phyloP scores from a whole-genome alignment of 2,888 invertebrate genomes.

The Neocrepidodera transversa region DNA sequence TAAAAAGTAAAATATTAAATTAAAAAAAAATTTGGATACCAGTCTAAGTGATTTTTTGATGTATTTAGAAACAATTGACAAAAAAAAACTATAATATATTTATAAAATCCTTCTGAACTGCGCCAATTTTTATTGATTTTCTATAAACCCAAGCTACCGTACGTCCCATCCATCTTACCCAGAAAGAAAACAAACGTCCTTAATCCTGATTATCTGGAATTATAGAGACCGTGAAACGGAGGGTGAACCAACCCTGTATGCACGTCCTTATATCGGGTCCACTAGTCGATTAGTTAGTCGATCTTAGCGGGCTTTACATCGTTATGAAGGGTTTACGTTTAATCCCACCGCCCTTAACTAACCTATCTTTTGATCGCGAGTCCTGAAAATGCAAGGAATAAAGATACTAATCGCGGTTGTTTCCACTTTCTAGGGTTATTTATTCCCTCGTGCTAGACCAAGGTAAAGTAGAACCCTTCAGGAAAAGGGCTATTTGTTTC shows the following conservation, averaged over 20 bases:
- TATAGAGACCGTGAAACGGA: slow-evolving; percentile 31
- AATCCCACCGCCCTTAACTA: slow-evolving; percentile 37
- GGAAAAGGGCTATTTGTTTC: slow-evolving; percentile 17
- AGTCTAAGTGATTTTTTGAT: too few relatives aligned
- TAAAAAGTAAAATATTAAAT: too few relatives aligned
- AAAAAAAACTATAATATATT: too few relatives aligned
- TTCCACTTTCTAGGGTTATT: slow-evolving; percentile 26
- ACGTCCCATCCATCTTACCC: slow-evolving; percentile 12
- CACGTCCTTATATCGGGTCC: slow-evolving; percentile 29
- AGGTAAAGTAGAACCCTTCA: slow-evolving; percentile 10
- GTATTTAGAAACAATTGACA: too few relatives aligned
- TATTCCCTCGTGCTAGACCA: background rate
- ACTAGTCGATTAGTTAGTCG: slow-evolving; percentile 38
- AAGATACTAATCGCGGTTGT: slow-evolving; percentile 28
- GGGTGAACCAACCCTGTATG: slow-evolving; percentile 32
- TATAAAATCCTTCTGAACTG: slow-evolving; percentile 1
- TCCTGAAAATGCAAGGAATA: slow-evolving; percentile 16
- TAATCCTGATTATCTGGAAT: slow-evolving; percentile 34
- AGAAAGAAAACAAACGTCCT: slow-evolving; percentile 26
- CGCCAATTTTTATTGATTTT: slow-evolving; percentile 20
- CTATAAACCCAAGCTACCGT: background rate
- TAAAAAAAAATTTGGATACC: too few relatives aligned
- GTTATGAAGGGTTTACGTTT: slow-evolving; percentile 46
- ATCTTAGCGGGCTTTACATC: slow-evolving; percentile 45
- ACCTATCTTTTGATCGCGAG: slow-evolving; percentile 30